phyloP scores from a whole-genome alignment of 2,113 vertebrate species.

The Gallinago jamesoni region DNA sequence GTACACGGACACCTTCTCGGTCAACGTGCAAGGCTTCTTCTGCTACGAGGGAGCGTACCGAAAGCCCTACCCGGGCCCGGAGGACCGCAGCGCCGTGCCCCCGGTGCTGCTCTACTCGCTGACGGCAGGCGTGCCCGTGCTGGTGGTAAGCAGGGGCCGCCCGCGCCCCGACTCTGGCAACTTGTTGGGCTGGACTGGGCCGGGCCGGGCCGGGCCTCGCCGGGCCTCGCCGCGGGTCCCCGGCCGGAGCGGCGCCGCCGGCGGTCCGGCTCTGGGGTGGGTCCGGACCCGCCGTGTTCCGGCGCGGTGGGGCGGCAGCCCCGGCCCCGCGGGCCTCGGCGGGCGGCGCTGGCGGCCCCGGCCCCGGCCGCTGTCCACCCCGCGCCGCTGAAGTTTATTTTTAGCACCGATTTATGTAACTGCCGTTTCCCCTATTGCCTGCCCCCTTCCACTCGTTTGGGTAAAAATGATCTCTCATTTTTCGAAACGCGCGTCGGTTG shows the following conservation, averaged over 20 bases:
- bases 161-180: background rate
- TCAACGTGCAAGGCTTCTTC: slow-evolving; percentile 96
- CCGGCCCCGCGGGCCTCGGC: background rate
- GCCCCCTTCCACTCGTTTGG: background rate
- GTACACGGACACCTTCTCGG: slow-evolving; percentile 94
- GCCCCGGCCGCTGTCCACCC: background rate
- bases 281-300: background rate
- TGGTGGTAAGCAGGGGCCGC: slow-evolving; percentile 84
- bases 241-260: background rate
- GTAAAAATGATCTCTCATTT: background rate
- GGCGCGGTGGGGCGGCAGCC: background rate
- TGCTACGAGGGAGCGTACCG: slow-evolving; percentile 93
- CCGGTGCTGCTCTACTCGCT: slow-evolving; percentile 89
- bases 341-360: background rate
- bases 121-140: slow-evolving; percentile 88
- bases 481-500: background rate
- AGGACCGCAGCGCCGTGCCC: slow-evolving; percentile 90
- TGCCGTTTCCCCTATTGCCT: background rate
- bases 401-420: slow-evolving; percentile 53
- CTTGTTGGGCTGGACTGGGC: background rate
- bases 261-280: background rate
- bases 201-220: background rate
- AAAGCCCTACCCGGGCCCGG: slow-evolving; percentile 93
- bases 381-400: slow-evolving; percentile 17
- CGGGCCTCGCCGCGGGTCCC: background rate